phyloP scores from a whole-genome alignment of 2,113 vertebrate species.

The Anas platyrhynchos region DNA sequence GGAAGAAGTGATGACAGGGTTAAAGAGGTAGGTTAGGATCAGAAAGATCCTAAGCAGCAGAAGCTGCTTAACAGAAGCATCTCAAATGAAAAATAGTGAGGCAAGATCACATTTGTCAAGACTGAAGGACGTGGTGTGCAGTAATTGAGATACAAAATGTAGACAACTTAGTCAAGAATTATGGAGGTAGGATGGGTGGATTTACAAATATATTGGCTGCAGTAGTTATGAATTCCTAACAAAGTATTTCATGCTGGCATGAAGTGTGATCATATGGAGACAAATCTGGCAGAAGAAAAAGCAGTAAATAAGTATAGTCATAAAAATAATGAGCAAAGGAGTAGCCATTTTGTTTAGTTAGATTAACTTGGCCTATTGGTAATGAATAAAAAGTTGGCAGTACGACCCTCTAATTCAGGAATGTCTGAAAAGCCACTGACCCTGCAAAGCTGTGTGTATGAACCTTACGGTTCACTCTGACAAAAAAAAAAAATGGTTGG shows the following conservation, averaged over 20 bases:
- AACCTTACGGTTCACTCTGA: neutral
- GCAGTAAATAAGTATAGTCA: neutral
- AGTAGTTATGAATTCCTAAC: neutral
- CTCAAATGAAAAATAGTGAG: neutral
- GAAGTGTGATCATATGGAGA: neutral
- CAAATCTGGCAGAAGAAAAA: conserved; percentile 33
- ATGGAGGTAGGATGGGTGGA: neutral
- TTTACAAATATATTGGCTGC: neutral
- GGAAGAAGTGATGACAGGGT: neutral
- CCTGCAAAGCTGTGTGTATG: neutral
- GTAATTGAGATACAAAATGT: neutral
- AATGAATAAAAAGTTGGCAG: neutral
- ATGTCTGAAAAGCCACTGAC: neutral
- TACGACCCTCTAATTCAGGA: neutral
- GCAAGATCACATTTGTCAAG: neutral
- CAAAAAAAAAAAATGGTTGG: neutral
- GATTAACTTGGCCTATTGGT: neutral
- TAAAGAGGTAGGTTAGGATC: neutral
- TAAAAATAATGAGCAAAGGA: neutral
- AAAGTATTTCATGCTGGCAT: conserved; percentile 41
- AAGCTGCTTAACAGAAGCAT: neutral
- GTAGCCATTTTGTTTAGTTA: neutral
- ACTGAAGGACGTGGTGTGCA: neutral
- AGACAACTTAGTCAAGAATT: neutral
- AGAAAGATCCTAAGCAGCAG: too few relatives aligned